Evolutionary conservation across 2,797 vertebrate genomes (phyloP), one percentile per base, ranked within the genome.

Genomic region (Numenius phaeopus): DNA sequence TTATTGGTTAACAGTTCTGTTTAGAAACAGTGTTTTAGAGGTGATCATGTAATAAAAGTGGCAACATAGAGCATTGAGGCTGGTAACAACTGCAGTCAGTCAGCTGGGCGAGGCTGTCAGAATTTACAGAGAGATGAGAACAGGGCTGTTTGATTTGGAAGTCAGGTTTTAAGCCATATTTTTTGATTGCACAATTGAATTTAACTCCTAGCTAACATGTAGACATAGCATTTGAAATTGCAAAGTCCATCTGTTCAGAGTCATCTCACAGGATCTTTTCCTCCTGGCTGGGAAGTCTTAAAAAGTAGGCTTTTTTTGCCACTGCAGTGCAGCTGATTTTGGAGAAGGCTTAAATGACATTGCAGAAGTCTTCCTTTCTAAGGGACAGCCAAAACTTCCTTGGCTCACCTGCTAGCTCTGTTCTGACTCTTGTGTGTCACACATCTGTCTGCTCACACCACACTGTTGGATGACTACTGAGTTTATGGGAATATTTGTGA

Each of bases 401-500:
- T 82, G 93, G 83, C 62, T 95, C 40, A 97, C 89, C 86, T 96
- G 90, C 86, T 82, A 92, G 46, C 55, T 94, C 71, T 90, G 3
- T 58, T 93, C 86, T 83, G 86, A 84, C 54, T 88, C 65, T 64
- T 69, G 37, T n/a, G 50, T 93, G 90, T 93, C 91, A 90, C 69
- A 44, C 62, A 70, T 85, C 84, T 96, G 70, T 84, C 52, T 2
- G 55, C 44, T 95, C 57, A 30, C 83, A 93, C 67, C 54, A 49
- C 81, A 18, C 64, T 73, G 55, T 42, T 95, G 94, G 92, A 94
- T 83, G 44, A 87, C 80, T 89, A 73, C 78, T 57, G 86, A 77
- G 26, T 94, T 96, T 96, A 92, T 78, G 86, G 78, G 90, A 96
- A 83, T 95, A 94, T 95, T 96, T 96, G 94, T 94, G 92, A 94